Percentiles rank a stretch among this genome's conserved stretches.
phyloP scores from a whole-genome alignment of 2,113 vertebrate species.

The Buteo buteo region DNA sequence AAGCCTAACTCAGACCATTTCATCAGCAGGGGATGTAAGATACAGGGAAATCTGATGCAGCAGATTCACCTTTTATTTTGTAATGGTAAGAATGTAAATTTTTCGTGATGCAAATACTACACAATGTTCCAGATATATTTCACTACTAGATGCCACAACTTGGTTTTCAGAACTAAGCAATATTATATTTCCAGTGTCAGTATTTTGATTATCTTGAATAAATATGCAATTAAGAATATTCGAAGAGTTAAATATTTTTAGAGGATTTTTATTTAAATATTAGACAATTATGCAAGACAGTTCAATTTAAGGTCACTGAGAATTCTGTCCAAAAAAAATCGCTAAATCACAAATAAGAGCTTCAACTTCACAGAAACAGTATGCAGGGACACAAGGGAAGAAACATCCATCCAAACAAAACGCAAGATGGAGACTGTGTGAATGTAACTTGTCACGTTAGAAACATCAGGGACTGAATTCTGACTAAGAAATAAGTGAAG shows the following conservation, averaged over 20 bases:
- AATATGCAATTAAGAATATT: not conserved
- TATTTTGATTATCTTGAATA: not conserved
- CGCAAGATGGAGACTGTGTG: fast-evolving
- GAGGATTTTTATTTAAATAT: not conserved
- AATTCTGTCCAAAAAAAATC: not conserved
- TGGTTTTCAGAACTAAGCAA: not conserved
- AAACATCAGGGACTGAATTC: not conserved
- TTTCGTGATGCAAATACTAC: not conserved
- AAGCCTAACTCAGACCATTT: not conserved
- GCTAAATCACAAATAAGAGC: not conserved
- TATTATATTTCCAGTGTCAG: not conserved
- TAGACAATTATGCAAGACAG: not conserved
- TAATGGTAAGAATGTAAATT: not conserved
- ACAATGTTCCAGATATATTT: not conserved
- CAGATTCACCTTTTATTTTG: not conserved
- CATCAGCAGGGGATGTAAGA: not conserved
- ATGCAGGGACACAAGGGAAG: not conserved
- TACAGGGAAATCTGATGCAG: not conserved
- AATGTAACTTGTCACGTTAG: not conserved
- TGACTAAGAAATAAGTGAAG: not conserved
- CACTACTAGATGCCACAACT: not conserved
- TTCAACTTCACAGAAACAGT: not conserved
- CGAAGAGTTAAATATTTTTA: not conserved
- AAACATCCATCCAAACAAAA: not conserved
- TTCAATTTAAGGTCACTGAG: not conserved